Evolutionary conservation across 2,797 vertebrate genomes (phyloP), one percentile per base, ranked within the genome.

Genomic region (Liasis olivaceus): DNA sequence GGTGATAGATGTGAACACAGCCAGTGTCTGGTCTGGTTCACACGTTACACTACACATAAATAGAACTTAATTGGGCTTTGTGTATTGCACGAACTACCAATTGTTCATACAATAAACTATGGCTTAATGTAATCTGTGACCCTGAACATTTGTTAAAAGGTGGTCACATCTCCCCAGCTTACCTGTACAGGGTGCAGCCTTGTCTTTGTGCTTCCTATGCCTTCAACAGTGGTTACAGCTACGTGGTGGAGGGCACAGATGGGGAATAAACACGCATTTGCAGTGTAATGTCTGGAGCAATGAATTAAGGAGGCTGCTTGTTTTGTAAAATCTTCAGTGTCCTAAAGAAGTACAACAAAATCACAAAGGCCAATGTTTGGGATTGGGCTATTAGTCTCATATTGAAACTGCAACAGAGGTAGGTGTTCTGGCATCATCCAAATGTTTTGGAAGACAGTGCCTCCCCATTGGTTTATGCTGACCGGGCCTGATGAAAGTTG

Each of bases 211-310:
- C 97, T 98, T 90, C 98, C 98, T 56, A 99, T 98, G 28, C 98
- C 98, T 96, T 99, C 98, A 93, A 98, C 98, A 0, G 98, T 98
- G 14, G 98, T 96, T 96, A 99, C 98, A 0, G 99, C 98, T 54
- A 98, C 97, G 0, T 98, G 97, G 94, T 99, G 98, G 36, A 99
- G 96, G 24, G 99, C 98, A 94, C 99, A 99, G 86, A 99, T 91
- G 12, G 99, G 99, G 4, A 98, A 98, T 81, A 99, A 97, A 63
- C 99, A 99, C 91, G 99, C 99, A 84, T 99, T 99, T 60, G 98
- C 97, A 8, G 99, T 97, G 84, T 98, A 95, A 90, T 99, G 99
- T 87, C 99, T 99, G 92, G 12, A 94, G 93, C 1, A 81, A 17
- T 64, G 56, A 14, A 95, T 98, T 98, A 98, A 98, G 97, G 98